Percentiles rank a stretch among this genome's conserved stretches.
phyloP scores from a whole-genome alignment of 2,888 invertebrate species.

The Bruchidius siliquastri region DNA sequence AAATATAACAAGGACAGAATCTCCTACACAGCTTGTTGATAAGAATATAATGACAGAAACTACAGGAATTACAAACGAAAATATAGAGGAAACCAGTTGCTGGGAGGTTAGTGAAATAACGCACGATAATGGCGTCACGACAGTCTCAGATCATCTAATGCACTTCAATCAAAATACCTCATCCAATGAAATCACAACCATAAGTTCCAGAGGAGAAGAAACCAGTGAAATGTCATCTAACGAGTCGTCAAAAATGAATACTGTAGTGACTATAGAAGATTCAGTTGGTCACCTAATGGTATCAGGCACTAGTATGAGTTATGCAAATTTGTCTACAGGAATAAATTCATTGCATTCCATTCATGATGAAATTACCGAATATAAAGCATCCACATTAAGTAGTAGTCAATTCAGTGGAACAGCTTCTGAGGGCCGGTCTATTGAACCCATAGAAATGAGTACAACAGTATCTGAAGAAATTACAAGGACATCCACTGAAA shows the following conservation, averaged over 20 bases:
- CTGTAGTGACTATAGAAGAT: too few relatives aligned
- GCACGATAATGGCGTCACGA: background rate
- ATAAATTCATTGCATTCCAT: background rate
- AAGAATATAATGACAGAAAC: background rate
- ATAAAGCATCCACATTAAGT: background rate
- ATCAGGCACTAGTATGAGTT: background rate
- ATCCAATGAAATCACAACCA: background rate
- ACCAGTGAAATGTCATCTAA: too few relatives aligned
- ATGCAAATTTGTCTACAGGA: background rate
- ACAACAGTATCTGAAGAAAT: too few relatives aligned
- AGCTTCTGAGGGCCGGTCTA: too few relatives aligned
- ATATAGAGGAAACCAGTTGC: background rate
- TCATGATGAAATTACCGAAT: background rate
- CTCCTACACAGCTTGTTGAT: too few relatives aligned
- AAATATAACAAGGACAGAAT: too few relatives aligned
- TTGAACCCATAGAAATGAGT: too few relatives aligned
- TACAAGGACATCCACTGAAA: too few relatives aligned
- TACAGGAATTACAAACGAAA: background rate
- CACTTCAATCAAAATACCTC: too few relatives aligned
- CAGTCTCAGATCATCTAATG: background rate
- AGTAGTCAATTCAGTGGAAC: too few relatives aligned
- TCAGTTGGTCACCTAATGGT: background rate
- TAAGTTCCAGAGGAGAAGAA: background rate
- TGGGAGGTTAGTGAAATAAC: background rate
- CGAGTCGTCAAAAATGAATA: too few relatives aligned